Percentiles rank a stretch among this genome's conserved stretches.
Conservation (phyloP, 2,888 invertebrate genomes). For the Camponotus fellah region DNA sequence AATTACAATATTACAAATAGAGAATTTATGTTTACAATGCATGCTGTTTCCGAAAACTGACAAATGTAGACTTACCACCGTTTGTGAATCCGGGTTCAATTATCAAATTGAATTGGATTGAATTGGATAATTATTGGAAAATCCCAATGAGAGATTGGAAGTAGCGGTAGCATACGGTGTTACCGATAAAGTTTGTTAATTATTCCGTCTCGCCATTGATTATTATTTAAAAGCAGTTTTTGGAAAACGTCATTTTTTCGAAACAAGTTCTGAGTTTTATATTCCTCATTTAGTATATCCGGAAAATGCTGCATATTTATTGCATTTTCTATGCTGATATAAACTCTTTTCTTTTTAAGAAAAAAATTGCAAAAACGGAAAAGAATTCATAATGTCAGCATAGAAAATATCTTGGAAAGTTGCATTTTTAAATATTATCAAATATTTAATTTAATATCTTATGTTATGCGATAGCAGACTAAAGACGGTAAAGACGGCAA, state of each 20-base stretch:
- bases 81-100: conserved; percentile 37
- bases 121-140: conserved; percentile 48
- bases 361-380: neutral
- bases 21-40: neutral
- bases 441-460: neutral
- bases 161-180: conserved; percentile 22
- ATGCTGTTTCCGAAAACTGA: conserved; percentile 35
- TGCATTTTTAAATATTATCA: neutral
- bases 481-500: neutral
- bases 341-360: no score
- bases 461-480: neutral
- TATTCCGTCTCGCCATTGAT: conserved; percentile 32
- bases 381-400: neutral
- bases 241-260: neutral
- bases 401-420: neutral
- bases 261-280: neutral
- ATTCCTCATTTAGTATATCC: neutral
- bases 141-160: conserved; percentile 48
- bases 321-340: neutral
- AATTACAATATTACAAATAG: conserved; percentile 8
- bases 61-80: conserved; percentile 23
- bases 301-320: neutral
- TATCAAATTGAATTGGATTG: conserved; percentile 47
- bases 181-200: conserved; percentile 40
- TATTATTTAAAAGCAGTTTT: conserved; percentile 26